Evolutionary conservation across 2,113 vertebrate species (phyloP).

Genomic region (Odocoileus virginianus): DNA sequence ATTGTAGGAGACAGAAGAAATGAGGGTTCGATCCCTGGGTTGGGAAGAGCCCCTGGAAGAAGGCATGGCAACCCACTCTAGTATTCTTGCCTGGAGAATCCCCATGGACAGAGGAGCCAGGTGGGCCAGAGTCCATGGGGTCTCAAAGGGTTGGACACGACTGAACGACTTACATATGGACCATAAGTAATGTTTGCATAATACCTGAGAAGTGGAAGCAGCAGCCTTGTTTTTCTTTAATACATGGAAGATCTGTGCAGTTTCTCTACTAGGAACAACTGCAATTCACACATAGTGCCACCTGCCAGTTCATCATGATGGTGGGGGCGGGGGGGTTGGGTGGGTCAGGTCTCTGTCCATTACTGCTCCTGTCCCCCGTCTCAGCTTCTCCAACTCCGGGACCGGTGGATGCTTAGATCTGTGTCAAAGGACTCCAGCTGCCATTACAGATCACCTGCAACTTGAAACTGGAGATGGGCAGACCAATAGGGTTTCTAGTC

Average conservation of each 20-base stretch:
- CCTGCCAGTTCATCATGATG: neutral
- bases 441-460: neutral
- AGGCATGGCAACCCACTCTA: neutral
- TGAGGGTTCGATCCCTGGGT: neutral
- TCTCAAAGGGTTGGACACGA: neutral
- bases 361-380: neutral
- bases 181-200: neutral
- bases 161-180: neutral
- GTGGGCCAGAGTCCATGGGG: neutral
- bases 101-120: neutral
- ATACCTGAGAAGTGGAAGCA: neutral
- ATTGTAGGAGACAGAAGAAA: neutral
- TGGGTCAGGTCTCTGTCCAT: neutral
- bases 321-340: fast-evolving
- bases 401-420: neutral
- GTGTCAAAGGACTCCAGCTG: neutral
- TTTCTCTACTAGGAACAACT: neutral
- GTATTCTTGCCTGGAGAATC: neutral
- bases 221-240: neutral
- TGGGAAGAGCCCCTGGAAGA: neutral
- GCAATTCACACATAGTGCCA: no score
- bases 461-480: neutral
- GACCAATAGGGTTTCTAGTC: neutral
- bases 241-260: neutral
- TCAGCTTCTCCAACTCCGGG: neutral